phyloP scores from a whole-genome alignment of 2,888 invertebrate genomes.

The Diogma glabrata region DNA sequence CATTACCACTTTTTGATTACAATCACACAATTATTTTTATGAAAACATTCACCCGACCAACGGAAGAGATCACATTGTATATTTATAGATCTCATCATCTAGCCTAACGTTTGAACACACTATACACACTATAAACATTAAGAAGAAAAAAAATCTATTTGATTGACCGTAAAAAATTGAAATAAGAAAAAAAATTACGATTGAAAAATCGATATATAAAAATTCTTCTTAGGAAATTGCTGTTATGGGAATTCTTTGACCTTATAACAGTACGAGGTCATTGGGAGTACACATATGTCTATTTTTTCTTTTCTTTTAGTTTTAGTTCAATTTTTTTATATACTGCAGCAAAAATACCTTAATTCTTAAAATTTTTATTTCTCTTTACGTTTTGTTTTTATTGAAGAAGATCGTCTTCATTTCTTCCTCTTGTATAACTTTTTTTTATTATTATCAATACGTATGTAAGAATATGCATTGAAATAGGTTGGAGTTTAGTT shows the following conservation, averaged over 20 bases:
- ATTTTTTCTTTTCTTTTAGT: too few relatives aligned
- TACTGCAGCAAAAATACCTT: too few relatives aligned
- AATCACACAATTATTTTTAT: slow-evolving; percentile 6
- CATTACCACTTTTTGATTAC: too few relatives aligned
- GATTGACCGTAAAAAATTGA: slow-evolving; percentile 9
- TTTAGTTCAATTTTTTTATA: too few relatives aligned
- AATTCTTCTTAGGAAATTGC: slow-evolving; percentile 8
- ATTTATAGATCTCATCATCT: too few relatives aligned
- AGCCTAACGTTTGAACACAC: too few relatives aligned
- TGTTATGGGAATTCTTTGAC: slow-evolving; percentile 9
- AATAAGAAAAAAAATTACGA: slow-evolving; percentile 8
- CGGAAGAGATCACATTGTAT: slow-evolving; percentile 9
- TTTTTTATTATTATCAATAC: slow-evolving; percentile 6
- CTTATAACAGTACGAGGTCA: slow-evolving; percentile 9
- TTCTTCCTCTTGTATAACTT: slow-evolving; percentile 4
- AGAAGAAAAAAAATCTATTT: slow-evolving; percentile 7
- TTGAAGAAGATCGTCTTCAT: slow-evolving; percentile 6
- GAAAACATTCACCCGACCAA: neutral
- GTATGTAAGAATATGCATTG: too few relatives aligned
- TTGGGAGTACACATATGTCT: slow-evolving; percentile 9
- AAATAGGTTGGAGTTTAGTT: too few relatives aligned
- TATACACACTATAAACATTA: too few relatives aligned
- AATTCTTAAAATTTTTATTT: neutral
- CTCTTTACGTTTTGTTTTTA: slow-evolving; percentile 1
- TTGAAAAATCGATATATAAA: slow-evolving; percentile 7